A percentile compares a stretch with the other conserved stretches of the same genome.
phyloP scores from a whole-genome alignment of 2,888 invertebrate genomes.

The Agriotes lineatus region DNA sequence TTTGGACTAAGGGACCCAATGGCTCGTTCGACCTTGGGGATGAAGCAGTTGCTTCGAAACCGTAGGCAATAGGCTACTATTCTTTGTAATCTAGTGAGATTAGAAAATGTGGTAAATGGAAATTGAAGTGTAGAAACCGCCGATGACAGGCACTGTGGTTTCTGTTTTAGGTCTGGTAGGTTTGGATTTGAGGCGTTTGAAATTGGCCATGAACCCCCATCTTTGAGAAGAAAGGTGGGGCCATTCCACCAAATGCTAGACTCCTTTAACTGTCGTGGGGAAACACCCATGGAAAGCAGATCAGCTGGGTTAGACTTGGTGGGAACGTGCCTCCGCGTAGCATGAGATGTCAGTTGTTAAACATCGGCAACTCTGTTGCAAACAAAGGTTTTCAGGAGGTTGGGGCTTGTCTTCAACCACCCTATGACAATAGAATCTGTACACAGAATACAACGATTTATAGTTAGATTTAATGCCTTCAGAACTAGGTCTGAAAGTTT shows the following conservation, averaged over 20 bases:
- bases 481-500: conserved; percentile 38
- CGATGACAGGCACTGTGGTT: not conserved
- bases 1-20: not conserved
- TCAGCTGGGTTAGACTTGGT: conserved; percentile 46
- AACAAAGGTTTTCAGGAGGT: conserved; percentile 45
- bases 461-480: conserved; percentile 24
- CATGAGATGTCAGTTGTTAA: no score
- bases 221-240: conserved; percentile 20
- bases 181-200: not conserved
- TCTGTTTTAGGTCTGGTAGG: conserved; percentile 31
- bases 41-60: not conserved
- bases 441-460: conserved; percentile 30
- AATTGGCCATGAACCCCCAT: conserved; percentile 10
- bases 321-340: conserved; percentile 43
- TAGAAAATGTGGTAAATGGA: conserved; percentile 17
- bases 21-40: not conserved
- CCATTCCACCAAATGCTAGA: conserved; percentile 46
- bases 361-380: conserved; percentile 46
- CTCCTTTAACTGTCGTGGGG: conserved; percentile 28
- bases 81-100: conserved; percentile 5
- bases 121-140: not conserved
- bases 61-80: conserved; percentile 1
- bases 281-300: conserved; percentile 38
- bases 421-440: conserved; percentile 46
- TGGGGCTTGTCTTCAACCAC: conserved; percentile 43